A percentile compares a stretch with the other conserved stretches of the same genome.
Evolutionary conservation across 2,113 vertebrate species (phyloP).

Genomic region (Onychostoma macrolepis): DNA sequence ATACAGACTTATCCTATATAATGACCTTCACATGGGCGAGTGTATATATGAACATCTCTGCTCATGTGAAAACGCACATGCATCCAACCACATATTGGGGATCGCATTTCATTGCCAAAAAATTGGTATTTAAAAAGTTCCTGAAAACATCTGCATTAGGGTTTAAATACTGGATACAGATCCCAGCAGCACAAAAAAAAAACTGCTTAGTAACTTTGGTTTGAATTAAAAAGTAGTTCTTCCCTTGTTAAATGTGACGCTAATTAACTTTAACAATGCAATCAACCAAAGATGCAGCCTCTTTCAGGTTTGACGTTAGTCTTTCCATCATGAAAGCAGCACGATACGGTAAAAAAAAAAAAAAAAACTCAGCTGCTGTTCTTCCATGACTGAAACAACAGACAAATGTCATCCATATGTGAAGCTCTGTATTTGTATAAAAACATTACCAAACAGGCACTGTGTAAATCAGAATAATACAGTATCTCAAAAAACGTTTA

Average conservation of each 20-base stretch:
- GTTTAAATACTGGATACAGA: not conserved
- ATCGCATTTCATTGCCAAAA: not conserved
- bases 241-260: not conserved
- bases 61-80: not conserved
- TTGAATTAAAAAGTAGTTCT: slow-evolving; percentile 7
- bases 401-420: not conserved
- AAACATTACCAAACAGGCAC: not conserved
- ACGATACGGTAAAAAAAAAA: not conserved
- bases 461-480: not conserved
- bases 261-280: slow-evolving; percentile 19
- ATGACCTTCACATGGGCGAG: not conserved
- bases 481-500: not conserved
- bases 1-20: not conserved
- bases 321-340: slow-evolving; percentile 18
- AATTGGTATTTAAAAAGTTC: too few species aligned
- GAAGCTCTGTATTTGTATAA: slow-evolving; percentile 1
- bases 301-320: not conserved
- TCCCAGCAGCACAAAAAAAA: not conserved
- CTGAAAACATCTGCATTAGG: not conserved
- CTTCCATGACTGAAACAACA: slow-evolving; percentile 1
- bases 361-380: not conserved
- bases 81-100: not conserved
- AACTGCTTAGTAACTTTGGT: not conserved
- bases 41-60: not conserved
- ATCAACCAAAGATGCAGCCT: not conserved